Evolutionary conservation across 2,113 vertebrate species (phyloP).

Genomic region (Ammodytes dubius): DNA sequence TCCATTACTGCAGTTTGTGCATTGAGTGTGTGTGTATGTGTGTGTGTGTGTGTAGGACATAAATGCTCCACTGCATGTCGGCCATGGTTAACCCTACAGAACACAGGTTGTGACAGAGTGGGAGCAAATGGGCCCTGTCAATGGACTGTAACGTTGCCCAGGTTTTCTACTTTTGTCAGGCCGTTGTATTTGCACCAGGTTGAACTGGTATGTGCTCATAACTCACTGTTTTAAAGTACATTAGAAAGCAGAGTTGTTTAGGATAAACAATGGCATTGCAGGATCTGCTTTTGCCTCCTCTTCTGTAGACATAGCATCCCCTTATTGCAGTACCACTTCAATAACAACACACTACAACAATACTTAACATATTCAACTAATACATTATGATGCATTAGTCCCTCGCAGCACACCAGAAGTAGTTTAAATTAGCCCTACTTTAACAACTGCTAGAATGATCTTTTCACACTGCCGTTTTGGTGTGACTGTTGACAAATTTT

Average conservation of each 20-base stretch:
- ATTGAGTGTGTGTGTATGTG: constrained; percentile 44
- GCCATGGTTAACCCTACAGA: constrained; percentile 47
- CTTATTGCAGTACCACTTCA: background rate
- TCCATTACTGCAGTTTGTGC: constrained; percentile 55
- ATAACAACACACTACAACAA: background rate
- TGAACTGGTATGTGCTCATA: background rate
- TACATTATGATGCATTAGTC: background rate
- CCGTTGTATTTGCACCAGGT: background rate
- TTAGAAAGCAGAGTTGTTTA: background rate
- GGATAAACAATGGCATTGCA: background rate
- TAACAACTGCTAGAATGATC: background rate
- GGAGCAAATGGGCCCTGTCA: constrained; percentile 29
- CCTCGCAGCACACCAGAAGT: background rate
- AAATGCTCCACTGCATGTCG: constrained; percentile 45
- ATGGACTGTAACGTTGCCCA: constrained; percentile 25
- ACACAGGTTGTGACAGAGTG: constrained; percentile 54
- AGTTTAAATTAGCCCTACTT: background rate
- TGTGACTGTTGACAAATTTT: background rate
- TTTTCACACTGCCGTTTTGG: background rate
- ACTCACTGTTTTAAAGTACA: background rate
- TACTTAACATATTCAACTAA: background rate
- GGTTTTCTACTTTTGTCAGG: constrained; percentile 18
- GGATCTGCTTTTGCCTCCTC: background rate
- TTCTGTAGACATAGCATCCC: background rate
- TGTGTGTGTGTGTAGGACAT: constrained; percentile 64